These are phyloP conservation scores for Drosophila albomicans DNA, from an alignment of 1,140 invertebrate genomes.

Conservation along the genomic window DNA sequence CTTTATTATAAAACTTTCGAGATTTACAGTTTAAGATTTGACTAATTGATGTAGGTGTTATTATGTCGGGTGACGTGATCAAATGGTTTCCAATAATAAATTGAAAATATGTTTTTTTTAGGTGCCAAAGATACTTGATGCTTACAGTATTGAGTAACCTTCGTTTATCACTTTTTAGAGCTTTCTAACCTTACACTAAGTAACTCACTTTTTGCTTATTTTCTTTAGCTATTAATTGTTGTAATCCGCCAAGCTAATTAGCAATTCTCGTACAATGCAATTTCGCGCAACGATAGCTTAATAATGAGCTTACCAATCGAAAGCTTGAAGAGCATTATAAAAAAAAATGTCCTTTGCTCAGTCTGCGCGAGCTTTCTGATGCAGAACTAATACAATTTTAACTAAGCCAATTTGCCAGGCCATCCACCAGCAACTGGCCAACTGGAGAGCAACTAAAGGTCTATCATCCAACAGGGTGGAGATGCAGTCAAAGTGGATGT, in stretches of 20 bases:
- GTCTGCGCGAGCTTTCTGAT: conserved; percentile 16
- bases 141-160: no score
- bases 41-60: no score
- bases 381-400: conserved; percentile 34
- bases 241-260: conserved; percentile 22
- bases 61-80: no score
- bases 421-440: conserved; percentile 14
- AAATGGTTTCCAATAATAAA: neutral
- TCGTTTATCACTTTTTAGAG: no score
- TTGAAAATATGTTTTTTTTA: neutral
- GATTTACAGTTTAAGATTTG: no score
- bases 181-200: no score
- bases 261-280: neutral
- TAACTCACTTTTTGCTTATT: neutral
- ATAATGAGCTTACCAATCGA: conserved; percentile 23
- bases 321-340: neutral
- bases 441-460: conserved; percentile 11
- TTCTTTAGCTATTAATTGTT: neutral
- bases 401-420: conserved; percentile 33
- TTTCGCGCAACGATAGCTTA: conserved; percentile 34
- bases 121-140: no score
- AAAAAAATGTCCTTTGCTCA: conserved; percentile 18
- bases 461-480: conserved; percentile 39
- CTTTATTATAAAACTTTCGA: no score
- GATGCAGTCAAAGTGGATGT: neutral